A percentile compares a stretch with the other conserved stretches of the same genome.
Evolutionary conservation across 2,797 vertebrate genomes (phyloP).

Genomic region (Takifugu ocellatus): DNA sequence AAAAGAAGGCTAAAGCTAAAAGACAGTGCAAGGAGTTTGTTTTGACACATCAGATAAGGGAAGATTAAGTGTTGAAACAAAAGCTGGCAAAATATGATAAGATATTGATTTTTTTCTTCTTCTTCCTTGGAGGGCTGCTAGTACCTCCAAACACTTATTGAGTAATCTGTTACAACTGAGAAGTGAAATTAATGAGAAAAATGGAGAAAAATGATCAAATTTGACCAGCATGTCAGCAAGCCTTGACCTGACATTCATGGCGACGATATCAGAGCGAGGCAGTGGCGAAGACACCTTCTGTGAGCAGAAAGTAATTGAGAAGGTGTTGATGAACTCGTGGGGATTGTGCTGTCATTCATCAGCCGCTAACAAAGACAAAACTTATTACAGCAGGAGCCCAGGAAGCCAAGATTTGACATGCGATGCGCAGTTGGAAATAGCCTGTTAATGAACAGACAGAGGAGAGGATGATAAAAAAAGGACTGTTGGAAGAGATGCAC

Average conservation of each 20-base stretch:
- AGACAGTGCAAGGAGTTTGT: slow-evolving; percentile 33
- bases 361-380: slow-evolving; percentile 61
- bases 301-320: slow-evolving; percentile 51
- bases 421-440: slow-evolving; percentile 59
- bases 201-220: not conserved
- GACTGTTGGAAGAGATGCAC: slow-evolving; percentile 60
- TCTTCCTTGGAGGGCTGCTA: not conserved
- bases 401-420: slow-evolving; percentile 58
- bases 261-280: slow-evolving; percentile 27
- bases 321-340: slow-evolving; percentile 53
- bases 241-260: slow-evolving; percentile 8
- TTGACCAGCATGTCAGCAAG: slow-evolving; percentile 9
- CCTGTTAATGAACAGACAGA: slow-evolving; percentile 74
- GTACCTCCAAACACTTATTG: not conserved
- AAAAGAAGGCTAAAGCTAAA: slow-evolving; percentile 38
- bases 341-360: slow-evolving; percentile 58
- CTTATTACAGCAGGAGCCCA: slow-evolving; percentile 43
- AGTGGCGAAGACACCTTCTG: slow-evolving; percentile 48
- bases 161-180: not conserved
- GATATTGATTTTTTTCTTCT: slow-evolving; percentile 24
- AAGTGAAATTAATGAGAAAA: not conserved
- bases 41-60: slow-evolving; percentile 53
- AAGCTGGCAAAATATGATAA: slow-evolving; percentile 53
- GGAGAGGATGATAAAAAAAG: slow-evolving; percentile 38
- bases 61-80: slow-evolving; percentile 57